Conservation (phyloP, 2,888 invertebrate species). For the Sinopyrophorus schimmeli region DNA sequence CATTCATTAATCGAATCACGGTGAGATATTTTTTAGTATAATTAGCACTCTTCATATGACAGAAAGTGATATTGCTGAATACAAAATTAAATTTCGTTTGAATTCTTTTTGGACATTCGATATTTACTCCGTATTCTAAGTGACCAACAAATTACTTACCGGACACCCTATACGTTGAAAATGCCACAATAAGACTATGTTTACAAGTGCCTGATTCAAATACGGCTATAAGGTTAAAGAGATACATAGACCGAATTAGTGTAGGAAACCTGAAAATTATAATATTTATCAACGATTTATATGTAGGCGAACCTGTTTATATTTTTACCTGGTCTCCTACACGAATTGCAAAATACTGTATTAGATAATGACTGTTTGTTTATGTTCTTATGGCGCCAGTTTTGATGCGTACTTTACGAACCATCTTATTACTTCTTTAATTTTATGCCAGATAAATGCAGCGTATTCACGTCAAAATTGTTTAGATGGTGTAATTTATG, state of each 20-base stretch:
- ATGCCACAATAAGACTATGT: too few relatives aligned
- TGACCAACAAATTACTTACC: too few relatives aligned
- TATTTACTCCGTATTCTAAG: too few relatives aligned
- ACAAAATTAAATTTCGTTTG: too few relatives aligned
- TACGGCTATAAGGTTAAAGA: constrained; percentile 38
- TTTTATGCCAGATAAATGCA: too few relatives aligned
- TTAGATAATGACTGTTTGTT: constrained; percentile 39
- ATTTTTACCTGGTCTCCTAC: constrained; percentile 41
- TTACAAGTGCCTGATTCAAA: constrained; percentile 32
- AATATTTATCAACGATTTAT: constrained; percentile 32
- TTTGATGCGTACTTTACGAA: constrained; percentile 15
- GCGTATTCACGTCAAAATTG: too few relatives aligned
- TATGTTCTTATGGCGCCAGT: constrained; percentile 35
- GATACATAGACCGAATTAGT: constrained; percentile 34
- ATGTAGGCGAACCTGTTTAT: constrained; percentile 39
- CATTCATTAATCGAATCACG: too few relatives aligned
- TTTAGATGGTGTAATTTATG: background rate
- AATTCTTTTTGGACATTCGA: too few relatives aligned
- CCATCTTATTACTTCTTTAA: constrained; percentile 5
- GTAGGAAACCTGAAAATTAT: constrained; percentile 39
- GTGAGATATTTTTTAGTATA: too few relatives aligned
- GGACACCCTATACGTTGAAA: too few relatives aligned
- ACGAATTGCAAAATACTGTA: constrained; percentile 36
- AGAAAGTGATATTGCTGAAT: too few relatives aligned
- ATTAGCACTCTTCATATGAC: too few relatives aligned